Conservation (phyloP, 2,113 vertebrate genomes). For the Salminus brasiliensis region DNA sequence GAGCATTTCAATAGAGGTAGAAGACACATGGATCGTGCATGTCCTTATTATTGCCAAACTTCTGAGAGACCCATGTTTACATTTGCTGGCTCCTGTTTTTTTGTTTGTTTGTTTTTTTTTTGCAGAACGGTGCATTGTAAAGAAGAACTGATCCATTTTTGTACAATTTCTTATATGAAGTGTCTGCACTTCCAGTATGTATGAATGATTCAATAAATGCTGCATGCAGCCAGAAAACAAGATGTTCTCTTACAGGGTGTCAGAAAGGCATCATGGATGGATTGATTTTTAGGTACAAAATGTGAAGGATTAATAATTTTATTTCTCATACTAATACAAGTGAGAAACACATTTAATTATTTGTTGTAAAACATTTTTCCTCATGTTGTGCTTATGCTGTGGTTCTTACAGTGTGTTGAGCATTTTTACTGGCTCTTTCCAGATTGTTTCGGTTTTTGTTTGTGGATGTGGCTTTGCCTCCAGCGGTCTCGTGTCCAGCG, state of each 20-base stretch:
- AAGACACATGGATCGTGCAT: conserved; percentile 73
- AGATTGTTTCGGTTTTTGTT: conserved; percentile 43
- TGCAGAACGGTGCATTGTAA: conserved; percentile 60
- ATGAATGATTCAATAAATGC: conserved; percentile 83
- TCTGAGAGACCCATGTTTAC: conserved; percentile 61
- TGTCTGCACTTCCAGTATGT: conserved; percentile 74
- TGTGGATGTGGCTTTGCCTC: conserved; percentile 68
- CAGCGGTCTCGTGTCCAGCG: conserved; percentile 80
- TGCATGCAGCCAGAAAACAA: conserved; percentile 81
- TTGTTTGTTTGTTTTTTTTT: too few species aligned
- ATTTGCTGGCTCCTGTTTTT: conserved; percentile 50
- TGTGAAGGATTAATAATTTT: too few species aligned
- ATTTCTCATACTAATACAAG: too few species aligned
- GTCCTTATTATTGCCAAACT: conserved; percentile 65
- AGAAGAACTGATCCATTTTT: conserved; percentile 69
- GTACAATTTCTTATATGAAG: conserved; percentile 79
- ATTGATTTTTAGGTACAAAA: neutral
- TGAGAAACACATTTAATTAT: too few species aligned
- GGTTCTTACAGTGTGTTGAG: neutral
- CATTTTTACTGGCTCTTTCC: neutral
- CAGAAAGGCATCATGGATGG: neutral
- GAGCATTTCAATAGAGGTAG: conserved; percentile 67
- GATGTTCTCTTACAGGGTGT: neutral
- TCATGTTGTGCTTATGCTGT: too few species aligned
- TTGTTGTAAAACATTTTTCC: too few species aligned